Percentiles rank a stretch among this genome's conserved stretches.
These are phyloP conservation scores for Sarcophaga peregrina DNA, from an alignment of 1,140 invertebrate genomes.

Conservation along the genomic window DNA sequence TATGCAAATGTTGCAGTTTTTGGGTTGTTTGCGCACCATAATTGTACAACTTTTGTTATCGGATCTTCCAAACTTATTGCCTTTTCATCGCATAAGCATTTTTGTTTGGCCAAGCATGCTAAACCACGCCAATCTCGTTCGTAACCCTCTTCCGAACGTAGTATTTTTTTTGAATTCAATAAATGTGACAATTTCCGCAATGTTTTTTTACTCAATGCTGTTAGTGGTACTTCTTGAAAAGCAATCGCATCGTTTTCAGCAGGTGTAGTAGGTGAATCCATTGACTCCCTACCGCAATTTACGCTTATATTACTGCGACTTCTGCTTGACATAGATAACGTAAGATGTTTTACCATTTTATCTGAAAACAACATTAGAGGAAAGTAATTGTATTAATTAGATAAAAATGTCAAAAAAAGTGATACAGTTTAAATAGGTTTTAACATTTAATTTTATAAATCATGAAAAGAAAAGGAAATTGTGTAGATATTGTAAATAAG, in stretches of 20 bases:
- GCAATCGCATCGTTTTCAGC: constrained; percentile 5
- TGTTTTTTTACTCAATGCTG: constrained; percentile 67
- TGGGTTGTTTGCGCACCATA: constrained; percentile 66
- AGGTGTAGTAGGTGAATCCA: constrained; percentile 38
- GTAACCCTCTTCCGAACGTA: constrained; percentile 70
- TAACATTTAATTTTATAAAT: too few relatives aligned
- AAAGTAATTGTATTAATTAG: not conserved
- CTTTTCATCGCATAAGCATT: constrained; percentile 46
- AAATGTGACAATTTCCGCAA: constrained; percentile 68
- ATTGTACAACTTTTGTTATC: constrained; percentile 68
- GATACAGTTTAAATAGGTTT: not conserved
- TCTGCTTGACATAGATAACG: not conserved
- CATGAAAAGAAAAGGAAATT: too few relatives aligned
- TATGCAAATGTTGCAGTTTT: constrained; percentile 67
- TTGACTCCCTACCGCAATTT: constrained; percentile 19
- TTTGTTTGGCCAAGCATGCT: constrained; percentile 68
- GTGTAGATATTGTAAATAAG: too few relatives aligned
- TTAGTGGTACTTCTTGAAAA: constrained; percentile 62
- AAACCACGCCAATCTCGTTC: constrained; percentile 78
- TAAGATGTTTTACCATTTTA: constrained; percentile 31
- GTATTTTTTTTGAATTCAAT: constrained; percentile 72
- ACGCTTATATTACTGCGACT: constrained; percentile 35
- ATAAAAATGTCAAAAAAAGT: not conserved
- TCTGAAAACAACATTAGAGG: not conserved
- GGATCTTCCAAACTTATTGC: constrained; percentile 66